phyloP scores from a whole-genome alignment of 2,888 invertebrate genomes.

The Mesochorus sp. region DNA sequence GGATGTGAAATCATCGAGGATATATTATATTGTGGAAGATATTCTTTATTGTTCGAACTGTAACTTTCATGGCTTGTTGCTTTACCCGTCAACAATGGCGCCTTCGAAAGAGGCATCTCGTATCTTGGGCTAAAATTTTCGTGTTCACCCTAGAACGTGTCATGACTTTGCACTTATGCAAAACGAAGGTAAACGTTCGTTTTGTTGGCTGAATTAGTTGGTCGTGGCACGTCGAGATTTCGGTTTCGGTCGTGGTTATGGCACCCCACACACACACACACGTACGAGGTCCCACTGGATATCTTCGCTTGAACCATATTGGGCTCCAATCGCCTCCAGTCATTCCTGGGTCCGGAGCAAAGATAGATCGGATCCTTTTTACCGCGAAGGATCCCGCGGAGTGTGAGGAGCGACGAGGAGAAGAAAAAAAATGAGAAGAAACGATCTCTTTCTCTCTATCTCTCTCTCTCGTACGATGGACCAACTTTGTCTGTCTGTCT shows the following conservation, averaged over 20 bases:
- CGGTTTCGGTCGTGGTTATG: constrained; percentile 15
- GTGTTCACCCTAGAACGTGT: constrained; percentile 51
- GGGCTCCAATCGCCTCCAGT: constrained; percentile 51
- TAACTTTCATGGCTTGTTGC: constrained; percentile 13
- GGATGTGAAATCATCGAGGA: too few species aligned
- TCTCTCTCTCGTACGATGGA: background rate
- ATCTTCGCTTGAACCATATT: background rate
- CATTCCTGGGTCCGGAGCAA: constrained; percentile 59
- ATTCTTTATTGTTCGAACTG: constrained; percentile 8
- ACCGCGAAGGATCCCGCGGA: constrained; percentile 13
- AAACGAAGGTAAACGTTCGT: constrained; percentile 79
- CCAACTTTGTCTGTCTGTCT: constrained; percentile 46
- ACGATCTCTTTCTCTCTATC: too few species aligned
- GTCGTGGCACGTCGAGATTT: constrained; percentile 56
- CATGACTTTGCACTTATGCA: constrained; percentile 78
- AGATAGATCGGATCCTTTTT: constrained; percentile 46
- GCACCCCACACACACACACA: constrained; percentile 12
- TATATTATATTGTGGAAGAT: too few species aligned
- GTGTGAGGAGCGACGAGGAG: constrained; percentile 16
- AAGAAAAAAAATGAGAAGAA: constrained; percentile 25
- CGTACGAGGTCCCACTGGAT: constrained; percentile 14
- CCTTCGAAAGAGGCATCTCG: constrained; percentile 1
- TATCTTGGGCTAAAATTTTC: too few species aligned
- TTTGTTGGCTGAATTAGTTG: constrained; percentile 79
- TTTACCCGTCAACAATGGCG: constrained; percentile 36